Evolutionary conservation across 2,888 invertebrate genomes (phyloP), one percentile per base, ranked within the genome.

Genomic region (Phortica magna): DNA sequence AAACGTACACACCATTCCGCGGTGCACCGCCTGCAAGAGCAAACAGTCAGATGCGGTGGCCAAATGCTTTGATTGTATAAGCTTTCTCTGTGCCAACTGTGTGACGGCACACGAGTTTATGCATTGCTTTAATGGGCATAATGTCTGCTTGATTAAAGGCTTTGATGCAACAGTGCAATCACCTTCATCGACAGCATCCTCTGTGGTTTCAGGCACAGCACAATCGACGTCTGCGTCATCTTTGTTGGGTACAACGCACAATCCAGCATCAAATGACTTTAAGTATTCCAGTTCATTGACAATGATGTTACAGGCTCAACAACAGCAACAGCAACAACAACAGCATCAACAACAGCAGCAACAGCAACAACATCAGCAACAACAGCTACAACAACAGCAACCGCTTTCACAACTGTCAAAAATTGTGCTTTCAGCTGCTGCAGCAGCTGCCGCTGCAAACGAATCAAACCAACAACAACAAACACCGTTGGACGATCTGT

Each of bases 61-160:
- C 79, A 96, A 97, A 91, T 99, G 98, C 93, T 96, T 97, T 89
- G 98, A 99, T 92, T 99, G 99, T 93, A 96, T 97, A 89, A 98
- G 98, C 91, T 97, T 96, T 91, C 95, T 99, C 85, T 99, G 99
- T 93, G 95, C 97, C 78, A 98, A 98, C 92, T 99, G 99, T 94
- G 98, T 98, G 89, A 98, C 98, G 95, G 99, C 99, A 80, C 99
- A 99, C 93, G 98, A 98, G 93, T 98, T 97, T 92, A 99, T 99
- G 98, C 98, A 98, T 92, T 99, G 98, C 92, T 99, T 99, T 92
- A 98, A 98, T 92, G 98, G 98, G 80, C 98, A 99, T 92, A 95
- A 98, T 77, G 98, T 98, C 78, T 94, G 96, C 84, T 85, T 90
- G 75, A 92, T 92, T 75, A 91, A 89, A 19, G 89, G 87, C 31